Base-by-base conservation (phyloP, 2,113 vertebrate species). In the Australoheros scitulus region DNA sequence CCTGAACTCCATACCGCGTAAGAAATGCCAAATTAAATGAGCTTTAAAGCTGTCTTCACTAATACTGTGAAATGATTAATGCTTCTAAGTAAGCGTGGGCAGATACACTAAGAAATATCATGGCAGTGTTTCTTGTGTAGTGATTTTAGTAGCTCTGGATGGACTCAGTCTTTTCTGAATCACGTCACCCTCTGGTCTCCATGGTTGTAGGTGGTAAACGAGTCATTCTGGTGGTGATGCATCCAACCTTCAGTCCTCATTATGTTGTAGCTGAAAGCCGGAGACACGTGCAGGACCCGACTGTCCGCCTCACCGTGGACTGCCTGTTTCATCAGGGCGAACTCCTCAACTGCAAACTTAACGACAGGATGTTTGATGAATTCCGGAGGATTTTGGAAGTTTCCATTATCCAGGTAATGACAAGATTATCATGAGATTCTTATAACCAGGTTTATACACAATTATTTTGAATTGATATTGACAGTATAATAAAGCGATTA, bases 191-290 rank as follows among this genome's bases (percentile, higher is more conserved):
- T 68, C 36, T 61, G 60, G 2, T 32, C 11, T 83, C 36, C 47
- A 9, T 61, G 26, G 6, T 57, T 56, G 17, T 43, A 91, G 88
- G 0, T 18, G 9, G 0, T 7, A 89, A 83, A 85, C 52, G 22
- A 20, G 8, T 3, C 0, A 34, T 91, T 11, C 76, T 92, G 74
- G 87, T 89, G 81, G 85, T 90, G 80, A 85, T 92, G 89, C 89
- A 92, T 76, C 79, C 85, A 78, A 90, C 82, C 47, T 84, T 84
- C 14, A 0, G 59, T 5, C 9, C 1, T 2, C 0, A 83, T 1
- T 2, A 4, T 1, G 3, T 61, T 14, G 1, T 88, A 3, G 22
- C 47, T n/a, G 24, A 56, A 0, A 90, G 84, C 82, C n/a, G 10
- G 1, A 34, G 29, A 56, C 76, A 11, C 3, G 81, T 91, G 74